These are phyloP conservation scores for Burhinus oedicnemus DNA, from an alignment of 2,113 vertebrate genomes.

Conservation along the genomic window DNA sequence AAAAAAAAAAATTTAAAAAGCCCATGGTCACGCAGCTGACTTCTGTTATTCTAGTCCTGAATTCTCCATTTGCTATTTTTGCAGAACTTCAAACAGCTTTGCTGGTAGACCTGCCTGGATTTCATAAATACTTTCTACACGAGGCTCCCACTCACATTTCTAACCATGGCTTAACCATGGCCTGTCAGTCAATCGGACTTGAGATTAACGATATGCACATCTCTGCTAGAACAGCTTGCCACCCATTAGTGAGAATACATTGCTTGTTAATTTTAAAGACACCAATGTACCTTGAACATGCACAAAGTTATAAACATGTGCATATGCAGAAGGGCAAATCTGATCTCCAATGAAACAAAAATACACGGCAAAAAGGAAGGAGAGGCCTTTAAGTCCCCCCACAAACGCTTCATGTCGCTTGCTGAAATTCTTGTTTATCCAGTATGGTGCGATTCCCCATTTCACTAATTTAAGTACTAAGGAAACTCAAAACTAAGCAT, in stretches of 20 bases:
- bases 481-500: slow-evolving; percentile 1
- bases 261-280: background rate
- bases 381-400: fast-evolving
- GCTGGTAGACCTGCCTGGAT: slow-evolving; percentile 33
- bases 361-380: background rate
- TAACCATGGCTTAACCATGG: background rate
- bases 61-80: background rate
- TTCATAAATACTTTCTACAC: slow-evolving; percentile 61
- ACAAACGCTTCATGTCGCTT: background rate
- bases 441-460: background rate
- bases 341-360: background rate
- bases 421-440: background rate
- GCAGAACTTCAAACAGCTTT: background rate
- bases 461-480: background rate
- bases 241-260: background rate
- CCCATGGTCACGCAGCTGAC: background rate
- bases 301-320: background rate
- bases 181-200: background rate
- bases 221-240: background rate
- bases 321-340: background rate
- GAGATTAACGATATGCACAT: fast-evolving
- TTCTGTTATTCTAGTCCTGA: background rate
- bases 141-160: slow-evolving; percentile 5
- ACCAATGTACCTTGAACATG: background rate
- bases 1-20: too few relatives aligned